phyloP scores from a whole-genome alignment of 2,113 vertebrate genomes.

The Python bivittatus region DNA sequence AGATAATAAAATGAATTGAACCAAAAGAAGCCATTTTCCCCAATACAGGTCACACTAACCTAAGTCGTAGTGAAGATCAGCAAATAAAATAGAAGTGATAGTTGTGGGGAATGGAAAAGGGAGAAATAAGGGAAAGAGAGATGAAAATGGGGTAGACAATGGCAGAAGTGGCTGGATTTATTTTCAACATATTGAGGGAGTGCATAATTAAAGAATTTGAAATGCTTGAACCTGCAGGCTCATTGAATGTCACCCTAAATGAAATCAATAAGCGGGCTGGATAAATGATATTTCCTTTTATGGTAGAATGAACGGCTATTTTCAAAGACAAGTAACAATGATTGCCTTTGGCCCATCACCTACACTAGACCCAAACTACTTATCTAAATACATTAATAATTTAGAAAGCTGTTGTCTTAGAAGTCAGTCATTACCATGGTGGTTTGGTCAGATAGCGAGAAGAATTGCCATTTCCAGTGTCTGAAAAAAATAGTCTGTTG shows the following conservation, averaged over 20 bases:
- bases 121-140: not conserved
- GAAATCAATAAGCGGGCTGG: conserved; percentile 29
- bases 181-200: conserved; percentile 58
- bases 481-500: not conserved
- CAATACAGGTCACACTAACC: conserved; percentile 58
- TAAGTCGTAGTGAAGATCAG: conserved; percentile 51
- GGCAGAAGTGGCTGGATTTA: conserved; percentile 58
- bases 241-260: conserved; percentile 20
- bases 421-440: conserved; percentile 10
- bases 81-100: conserved; percentile 54
- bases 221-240: conserved; percentile 53
- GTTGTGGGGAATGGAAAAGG: not conserved
- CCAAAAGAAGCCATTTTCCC: conserved; percentile 41
- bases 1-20: conserved; percentile 70
- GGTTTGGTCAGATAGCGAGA: conserved; percentile 8
- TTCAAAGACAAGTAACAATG: conserved; percentile 53
- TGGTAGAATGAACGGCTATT: conserved; percentile 46
- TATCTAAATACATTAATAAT: conserved; percentile 56
- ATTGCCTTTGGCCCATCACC: conserved; percentile 47
- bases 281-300: conserved; percentile 33
- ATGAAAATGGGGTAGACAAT: conserved; percentile 12
- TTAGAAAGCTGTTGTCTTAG: not conserved
- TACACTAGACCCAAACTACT: conserved; percentile 53
- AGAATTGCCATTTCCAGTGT: not conserved
- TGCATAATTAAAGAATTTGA: conserved; percentile 58